Conservation (phyloP, 2,113 vertebrate genomes). For the Empidonax alnorum region DNA sequence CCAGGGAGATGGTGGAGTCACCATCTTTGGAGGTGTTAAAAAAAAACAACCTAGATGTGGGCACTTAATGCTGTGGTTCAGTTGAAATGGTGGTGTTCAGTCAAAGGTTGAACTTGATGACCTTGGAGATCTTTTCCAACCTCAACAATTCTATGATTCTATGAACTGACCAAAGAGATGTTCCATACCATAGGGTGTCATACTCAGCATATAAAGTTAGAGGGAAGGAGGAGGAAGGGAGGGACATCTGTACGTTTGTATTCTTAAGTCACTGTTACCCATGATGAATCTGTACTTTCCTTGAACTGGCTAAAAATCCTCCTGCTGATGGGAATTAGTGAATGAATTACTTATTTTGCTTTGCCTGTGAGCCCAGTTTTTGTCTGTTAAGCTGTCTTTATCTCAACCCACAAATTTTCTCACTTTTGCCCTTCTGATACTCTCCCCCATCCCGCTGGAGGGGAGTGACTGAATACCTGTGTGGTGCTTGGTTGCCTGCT, state of each 20-base stretch:
- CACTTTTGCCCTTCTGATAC: not conserved
- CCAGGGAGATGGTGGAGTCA: not conserved
- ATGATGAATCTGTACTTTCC: not conserved
- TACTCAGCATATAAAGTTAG: not conserved
- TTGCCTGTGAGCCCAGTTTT: not conserved
- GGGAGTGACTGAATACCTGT: not conserved
- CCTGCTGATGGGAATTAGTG: not conserved
- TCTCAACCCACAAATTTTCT: not conserved
- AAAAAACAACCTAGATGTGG: not conserved
- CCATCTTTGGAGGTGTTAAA: too few species aligned
- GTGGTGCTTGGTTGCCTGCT: not conserved
- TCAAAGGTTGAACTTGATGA: not conserved
- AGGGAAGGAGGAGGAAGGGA: not conserved
- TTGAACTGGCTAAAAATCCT: not conserved
- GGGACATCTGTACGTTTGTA: too few species aligned
- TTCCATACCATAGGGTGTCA: too few species aligned
- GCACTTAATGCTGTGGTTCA: not conserved
- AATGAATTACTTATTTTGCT: not conserved
- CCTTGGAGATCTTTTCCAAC: not conserved
- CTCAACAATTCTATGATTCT: too few species aligned
- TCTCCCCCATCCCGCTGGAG: not conserved
- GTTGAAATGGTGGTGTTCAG: not conserved
- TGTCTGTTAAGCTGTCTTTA: not conserved
- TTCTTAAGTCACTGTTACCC: accelerated
- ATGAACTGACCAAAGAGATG: not conserved